A percentile compares a stretch with the other conserved stretches of the same genome.
These are phyloP conservation scores for Chloroceryle amazona DNA, from an alignment of 2,797 vertebrate species.

Conservation along the genomic window DNA sequence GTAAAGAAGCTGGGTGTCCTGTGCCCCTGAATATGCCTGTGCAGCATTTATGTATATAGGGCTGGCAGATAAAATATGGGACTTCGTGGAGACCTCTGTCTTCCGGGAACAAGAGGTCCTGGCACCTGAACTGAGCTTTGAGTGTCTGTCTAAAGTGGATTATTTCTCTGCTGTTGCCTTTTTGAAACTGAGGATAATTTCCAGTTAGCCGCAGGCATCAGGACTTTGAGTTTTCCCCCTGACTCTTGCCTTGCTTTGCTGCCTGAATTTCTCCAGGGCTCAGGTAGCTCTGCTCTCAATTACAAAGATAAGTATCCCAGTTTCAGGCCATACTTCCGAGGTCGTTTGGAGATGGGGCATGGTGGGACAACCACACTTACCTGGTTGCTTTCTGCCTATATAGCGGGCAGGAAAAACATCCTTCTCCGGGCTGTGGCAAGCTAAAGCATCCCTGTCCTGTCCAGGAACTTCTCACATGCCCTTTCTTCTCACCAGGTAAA, in stretches of 20 bases:
- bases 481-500: constrained; percentile 85
- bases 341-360: not conserved
- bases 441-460: not conserved
- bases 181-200: not conserved
- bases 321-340: not conserved
- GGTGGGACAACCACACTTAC: not conserved
- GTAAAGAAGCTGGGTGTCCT: not conserved
- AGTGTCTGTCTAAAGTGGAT: not conserved
- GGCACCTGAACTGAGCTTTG: not conserved
- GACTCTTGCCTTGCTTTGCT: not conserved
- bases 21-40: not conserved
- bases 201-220: not conserved
- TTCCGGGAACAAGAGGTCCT: not conserved
- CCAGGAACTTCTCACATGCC: not conserved
- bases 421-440: not conserved
- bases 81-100: accelerated
- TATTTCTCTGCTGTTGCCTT: not conserved
- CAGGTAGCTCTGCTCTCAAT: not conserved
- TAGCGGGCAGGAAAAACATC: accelerated
- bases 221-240: not conserved
- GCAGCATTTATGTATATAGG: not conserved
- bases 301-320: not conserved
- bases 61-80: not conserved
- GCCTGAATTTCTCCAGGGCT: not conserved
- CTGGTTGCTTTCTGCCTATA: not conserved